phyloP scores from a whole-genome alignment of 2,113 vertebrate species.

The Aptenodytes patagonicus region DNA sequence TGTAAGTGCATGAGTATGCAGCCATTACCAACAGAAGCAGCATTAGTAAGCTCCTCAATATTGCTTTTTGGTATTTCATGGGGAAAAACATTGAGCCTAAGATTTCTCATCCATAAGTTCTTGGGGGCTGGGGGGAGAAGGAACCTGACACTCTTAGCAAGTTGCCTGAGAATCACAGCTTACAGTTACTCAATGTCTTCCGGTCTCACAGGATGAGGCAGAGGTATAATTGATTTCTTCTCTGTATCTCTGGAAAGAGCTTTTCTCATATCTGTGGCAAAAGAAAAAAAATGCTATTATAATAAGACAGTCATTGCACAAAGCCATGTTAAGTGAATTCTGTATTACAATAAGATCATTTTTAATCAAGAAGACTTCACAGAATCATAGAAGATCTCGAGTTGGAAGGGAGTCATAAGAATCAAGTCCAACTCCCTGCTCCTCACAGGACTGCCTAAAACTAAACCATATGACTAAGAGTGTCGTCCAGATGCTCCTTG shows the following conservation, averaged over 20 bases:
- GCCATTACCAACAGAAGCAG: background rate
- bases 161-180: slow-evolving; percentile 72
- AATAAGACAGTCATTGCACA: background rate
- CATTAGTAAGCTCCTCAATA: background rate
- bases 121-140: background rate
- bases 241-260: slow-evolving; percentile 92
- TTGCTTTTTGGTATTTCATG: background rate
- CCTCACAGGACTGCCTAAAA: background rate
- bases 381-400: background rate
- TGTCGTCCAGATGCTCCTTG: background rate
- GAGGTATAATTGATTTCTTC: slow-evolving; percentile 94
- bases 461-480: background rate
- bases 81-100: background rate
- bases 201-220: slow-evolving; percentile 93
- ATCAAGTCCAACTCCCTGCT: background rate
- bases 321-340: background rate
- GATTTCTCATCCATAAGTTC: background rate
- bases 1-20: background rate
- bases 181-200: slow-evolving; percentile 93
- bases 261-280: slow-evolving; percentile 91
- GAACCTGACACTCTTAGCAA: background rate
- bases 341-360: background rate
- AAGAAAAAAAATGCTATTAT: background rate
- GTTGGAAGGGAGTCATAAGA: background rate
- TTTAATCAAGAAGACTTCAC: background rate